Evolutionary conservation across 2,888 invertebrate species (phyloP).

Genomic region (Sussaba pulchella): DNA sequence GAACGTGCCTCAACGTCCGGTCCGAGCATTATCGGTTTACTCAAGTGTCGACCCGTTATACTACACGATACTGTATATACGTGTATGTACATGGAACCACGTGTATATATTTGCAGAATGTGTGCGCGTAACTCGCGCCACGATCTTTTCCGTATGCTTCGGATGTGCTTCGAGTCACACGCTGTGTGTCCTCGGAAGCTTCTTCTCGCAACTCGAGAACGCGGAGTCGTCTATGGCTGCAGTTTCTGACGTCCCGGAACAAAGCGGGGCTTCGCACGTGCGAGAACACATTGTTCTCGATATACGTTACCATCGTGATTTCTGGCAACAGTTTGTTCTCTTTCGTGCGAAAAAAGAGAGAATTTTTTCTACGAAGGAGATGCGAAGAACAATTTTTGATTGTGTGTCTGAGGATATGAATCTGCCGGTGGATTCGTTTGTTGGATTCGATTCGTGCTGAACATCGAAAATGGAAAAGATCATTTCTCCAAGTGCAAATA

Average conservation of each 20-base stretch:
- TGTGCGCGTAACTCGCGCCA: conserved; percentile 28
- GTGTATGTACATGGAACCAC: neutral
- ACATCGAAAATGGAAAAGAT: too few species aligned
- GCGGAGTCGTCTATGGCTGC: neutral
- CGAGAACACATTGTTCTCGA: conserved; percentile 52
- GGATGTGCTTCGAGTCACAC: conserved; percentile 25
- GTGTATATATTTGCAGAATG: neutral
- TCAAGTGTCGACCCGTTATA: conserved; percentile 48
- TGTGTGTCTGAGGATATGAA: too few species aligned
- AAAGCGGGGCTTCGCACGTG: conserved; percentile 53
- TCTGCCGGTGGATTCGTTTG: too few species aligned
- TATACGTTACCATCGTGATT: conserved; percentile 16
- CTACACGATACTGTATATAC: conserved; percentile 1
- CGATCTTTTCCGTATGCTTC: conserved; percentile 41
- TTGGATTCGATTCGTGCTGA: too few species aligned
- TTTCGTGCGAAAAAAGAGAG: neutral
- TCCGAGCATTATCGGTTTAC: conserved; percentile 73
- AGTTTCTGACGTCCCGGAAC: neutral
- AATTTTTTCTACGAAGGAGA: neutral
- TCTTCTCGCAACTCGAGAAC: conserved; percentile 26
- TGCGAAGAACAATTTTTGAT: too few species aligned
- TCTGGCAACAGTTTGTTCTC: neutral
- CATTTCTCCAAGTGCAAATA: too few species aligned
- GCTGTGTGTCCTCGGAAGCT: conserved; percentile 26
- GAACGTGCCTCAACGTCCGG: conserved; percentile 73